Percentiles rank a stretch among this genome's conserved stretches.
Evolutionary conservation across 2,888 invertebrate species (phyloP).

Genomic region (Thumatha senex): DNA sequence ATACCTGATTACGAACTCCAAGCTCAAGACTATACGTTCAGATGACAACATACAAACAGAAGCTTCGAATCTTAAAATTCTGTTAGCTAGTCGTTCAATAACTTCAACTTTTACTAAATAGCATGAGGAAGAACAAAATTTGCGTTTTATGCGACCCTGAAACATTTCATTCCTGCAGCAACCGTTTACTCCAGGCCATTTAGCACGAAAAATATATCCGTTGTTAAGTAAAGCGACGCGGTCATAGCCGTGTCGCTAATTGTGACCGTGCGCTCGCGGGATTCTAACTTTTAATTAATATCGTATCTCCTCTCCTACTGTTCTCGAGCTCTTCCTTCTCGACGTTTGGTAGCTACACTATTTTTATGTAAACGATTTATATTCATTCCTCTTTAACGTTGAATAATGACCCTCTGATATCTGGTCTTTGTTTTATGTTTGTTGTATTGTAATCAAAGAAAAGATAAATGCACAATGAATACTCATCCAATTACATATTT

Average conservation of each 20-base stretch:
- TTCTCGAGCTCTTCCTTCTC: slow-evolving; percentile 10
- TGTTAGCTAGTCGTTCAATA: too few relatives aligned
- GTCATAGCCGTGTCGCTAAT: slow-evolving; percentile 25
- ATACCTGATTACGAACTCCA: too few relatives aligned
- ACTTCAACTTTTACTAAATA: too few relatives aligned
- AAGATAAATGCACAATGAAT: too few relatives aligned
- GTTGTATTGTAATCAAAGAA: too few relatives aligned
- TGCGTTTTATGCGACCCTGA: not conserved
- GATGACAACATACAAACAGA: too few relatives aligned
- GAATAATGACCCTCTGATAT: not conserved
- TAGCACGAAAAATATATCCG: slow-evolving; percentile 15
- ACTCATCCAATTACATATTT: too few relatives aligned
- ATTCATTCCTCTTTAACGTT: not conserved
- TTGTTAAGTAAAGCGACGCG: slow-evolving; percentile 1
- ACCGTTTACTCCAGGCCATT: slow-evolving; percentile 9
- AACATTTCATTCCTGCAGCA: not conserved
- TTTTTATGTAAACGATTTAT: slow-evolving; percentile 3
- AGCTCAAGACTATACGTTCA: too few relatives aligned
- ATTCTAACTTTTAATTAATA: slow-evolving; percentile 39
- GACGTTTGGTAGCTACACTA: slow-evolving; percentile 11
- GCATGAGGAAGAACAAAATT: too few relatives aligned
- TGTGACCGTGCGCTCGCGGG: slow-evolving; percentile 33
- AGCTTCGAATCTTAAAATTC: too few relatives aligned
- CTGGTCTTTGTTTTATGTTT: too few relatives aligned
- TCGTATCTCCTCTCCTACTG: slow-evolving; percentile 33